phyloP scores from a whole-genome alignment of 2,113 vertebrate genomes.

The sheep (Ovis aries) region DNA sequence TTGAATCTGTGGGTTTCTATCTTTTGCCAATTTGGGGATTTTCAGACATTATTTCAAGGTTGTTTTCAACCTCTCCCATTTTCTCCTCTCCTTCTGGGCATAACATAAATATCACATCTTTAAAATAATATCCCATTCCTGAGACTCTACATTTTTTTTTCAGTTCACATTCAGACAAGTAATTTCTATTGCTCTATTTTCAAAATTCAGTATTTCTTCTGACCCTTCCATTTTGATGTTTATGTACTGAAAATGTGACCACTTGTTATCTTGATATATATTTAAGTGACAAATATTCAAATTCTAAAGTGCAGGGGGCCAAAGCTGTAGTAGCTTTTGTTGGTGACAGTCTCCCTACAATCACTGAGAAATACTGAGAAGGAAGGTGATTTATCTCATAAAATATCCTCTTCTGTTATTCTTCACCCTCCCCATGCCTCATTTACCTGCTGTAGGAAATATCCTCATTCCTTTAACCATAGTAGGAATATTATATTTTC shows the following conservation, averaged over 20 bases:
- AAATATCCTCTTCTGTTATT: background rate
- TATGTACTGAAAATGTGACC: background rate
- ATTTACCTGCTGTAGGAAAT: background rate
- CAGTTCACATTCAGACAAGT: background rate
- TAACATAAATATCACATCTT: background rate
- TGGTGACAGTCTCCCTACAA: background rate
- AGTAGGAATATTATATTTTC: background rate
- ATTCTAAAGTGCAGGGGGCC: background rate
- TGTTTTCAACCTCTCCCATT: background rate
- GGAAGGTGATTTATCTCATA: background rate
- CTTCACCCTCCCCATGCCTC: background rate
- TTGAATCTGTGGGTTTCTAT: background rate
- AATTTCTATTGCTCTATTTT: background rate
- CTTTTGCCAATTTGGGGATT: background rate
- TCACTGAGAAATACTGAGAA: background rate
- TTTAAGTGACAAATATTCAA: background rate
- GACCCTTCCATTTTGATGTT: background rate
- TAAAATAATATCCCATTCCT: background rate
- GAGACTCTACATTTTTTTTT: background rate
- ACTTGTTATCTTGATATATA: background rate
- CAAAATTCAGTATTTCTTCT: background rate
- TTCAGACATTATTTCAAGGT: background rate
- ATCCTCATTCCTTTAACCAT: background rate
- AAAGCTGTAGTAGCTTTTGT: background rate
- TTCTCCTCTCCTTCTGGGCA: background rate